These are phyloP conservation scores for Plecturocebus donacophilus DNA, from an alignment of 2,113 vertebrate genomes.

Conservation along the genomic window DNA sequence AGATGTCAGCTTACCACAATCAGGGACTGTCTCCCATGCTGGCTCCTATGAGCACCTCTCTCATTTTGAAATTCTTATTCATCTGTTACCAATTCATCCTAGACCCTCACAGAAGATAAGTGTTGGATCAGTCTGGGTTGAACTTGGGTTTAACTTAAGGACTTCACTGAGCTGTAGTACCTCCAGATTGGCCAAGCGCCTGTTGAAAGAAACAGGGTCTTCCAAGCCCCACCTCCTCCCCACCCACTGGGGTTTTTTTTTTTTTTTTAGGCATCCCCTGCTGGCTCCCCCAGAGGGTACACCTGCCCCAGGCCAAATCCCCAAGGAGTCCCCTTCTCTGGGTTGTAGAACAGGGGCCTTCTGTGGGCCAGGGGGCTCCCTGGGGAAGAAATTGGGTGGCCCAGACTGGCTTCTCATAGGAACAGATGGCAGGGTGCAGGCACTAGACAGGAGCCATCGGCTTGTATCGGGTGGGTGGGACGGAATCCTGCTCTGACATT, in stretches of 20 bases:
- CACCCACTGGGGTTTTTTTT: fast-evolving
- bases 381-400: background rate
- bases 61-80: background rate
- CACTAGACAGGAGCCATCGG: background rate
- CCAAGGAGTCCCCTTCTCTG: no score
- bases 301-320: background rate
- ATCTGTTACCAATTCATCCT: background rate
- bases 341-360: fast-evolving
- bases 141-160: background rate
- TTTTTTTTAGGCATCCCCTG: background rate
- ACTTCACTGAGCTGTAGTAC: background rate
- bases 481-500: background rate
- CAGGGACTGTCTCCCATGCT: background rate
- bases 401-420: background rate
- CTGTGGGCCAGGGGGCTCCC: fast-evolving
- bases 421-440: background rate
- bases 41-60: background rate
- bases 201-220: background rate
- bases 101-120: no score
- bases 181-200: background rate
- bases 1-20: background rate
- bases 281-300: background rate
- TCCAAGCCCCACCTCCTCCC: background rate
- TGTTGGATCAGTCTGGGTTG: background rate
- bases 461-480: background rate